A percentile compares a stretch with the other conserved stretches of the same genome.
phyloP scores from a whole-genome alignment of 2,797 vertebrate species.

The Sorex maritimensis region DNA sequence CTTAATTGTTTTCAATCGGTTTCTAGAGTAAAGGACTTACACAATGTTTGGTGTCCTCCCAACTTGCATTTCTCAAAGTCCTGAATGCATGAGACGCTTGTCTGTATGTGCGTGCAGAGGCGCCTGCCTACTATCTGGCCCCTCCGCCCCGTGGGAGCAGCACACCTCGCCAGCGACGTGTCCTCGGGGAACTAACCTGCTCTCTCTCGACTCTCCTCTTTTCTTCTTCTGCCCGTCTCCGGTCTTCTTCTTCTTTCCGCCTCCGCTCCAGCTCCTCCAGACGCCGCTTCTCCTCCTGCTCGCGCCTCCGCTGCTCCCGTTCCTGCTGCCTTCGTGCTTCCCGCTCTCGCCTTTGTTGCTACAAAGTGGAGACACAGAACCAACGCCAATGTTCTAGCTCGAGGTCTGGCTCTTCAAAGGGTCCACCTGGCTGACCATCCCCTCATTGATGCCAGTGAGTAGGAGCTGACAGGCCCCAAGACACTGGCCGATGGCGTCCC shows the following conservation, averaged over 20 bases:
- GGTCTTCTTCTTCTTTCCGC: slow-evolving; percentile 97
- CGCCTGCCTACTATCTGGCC: background rate
- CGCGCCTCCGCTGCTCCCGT: slow-evolving; percentile 96
- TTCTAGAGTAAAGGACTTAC: background rate
- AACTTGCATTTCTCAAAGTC: background rate
- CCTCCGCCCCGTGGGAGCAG: background rate
- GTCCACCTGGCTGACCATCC: background rate
- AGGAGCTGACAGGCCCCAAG: fast-evolving
- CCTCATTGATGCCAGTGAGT: background rate
- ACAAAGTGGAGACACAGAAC: slow-evolving; percentile 30
- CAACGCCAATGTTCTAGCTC: background rate
- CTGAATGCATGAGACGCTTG: background rate
- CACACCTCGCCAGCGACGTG: background rate
- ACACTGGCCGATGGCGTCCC: background rate
- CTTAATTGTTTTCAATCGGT: slow-evolving; percentile 68
- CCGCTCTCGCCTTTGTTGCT: slow-evolving; percentile 98
- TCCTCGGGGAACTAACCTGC: slow-evolving; percentile 92
- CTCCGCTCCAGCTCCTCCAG: slow-evolving; percentile 97
- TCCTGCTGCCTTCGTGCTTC: slow-evolving; percentile 98
- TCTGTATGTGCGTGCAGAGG: no score
- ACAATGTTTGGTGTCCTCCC: background rate
- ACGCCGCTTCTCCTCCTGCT: slow-evolving; percentile 97
- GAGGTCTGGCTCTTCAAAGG: background rate
- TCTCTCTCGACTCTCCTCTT: slow-evolving; percentile 97
- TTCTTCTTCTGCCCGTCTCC: slow-evolving; percentile 96